Evolutionary conservation across 2,888 invertebrate species (phyloP).

Genomic region (Netelia fuscicornis): DNA sequence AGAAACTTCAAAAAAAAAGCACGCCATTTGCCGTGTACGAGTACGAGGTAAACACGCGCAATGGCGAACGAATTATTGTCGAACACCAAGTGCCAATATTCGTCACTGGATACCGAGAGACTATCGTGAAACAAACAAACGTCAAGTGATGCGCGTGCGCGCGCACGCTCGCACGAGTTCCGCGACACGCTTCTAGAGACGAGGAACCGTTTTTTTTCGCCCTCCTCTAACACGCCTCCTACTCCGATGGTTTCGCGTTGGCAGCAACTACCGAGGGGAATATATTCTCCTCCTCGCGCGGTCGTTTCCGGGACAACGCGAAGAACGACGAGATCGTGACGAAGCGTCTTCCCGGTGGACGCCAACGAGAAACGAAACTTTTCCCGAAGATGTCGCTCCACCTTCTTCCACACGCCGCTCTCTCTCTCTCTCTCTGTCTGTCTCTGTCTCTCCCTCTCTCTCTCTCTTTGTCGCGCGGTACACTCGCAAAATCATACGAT

Average conservation of each 20-base stretch:
- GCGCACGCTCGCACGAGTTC: constrained; percentile 11
- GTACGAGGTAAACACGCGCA: not conserved
- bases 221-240: constrained; percentile 1
- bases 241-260: constrained; percentile 17
- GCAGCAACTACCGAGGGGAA: constrained; percentile 41
- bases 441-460: not conserved
- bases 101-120: not conserved
- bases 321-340: constrained; percentile 33
- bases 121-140: constrained; percentile 46
- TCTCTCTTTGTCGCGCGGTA: not conserved
- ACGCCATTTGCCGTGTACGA: not conserved
- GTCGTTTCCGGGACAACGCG: constrained; percentile 60
- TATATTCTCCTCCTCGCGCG: constrained; percentile 27
- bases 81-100: not conserved
- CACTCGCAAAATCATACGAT: not conserved
- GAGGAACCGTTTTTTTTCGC: constrained; percentile 18
- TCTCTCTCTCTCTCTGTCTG: not conserved
- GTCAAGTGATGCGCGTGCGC: constrained; percentile 59
- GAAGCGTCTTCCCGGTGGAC: not conserved
- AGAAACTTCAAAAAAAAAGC: not conserved
- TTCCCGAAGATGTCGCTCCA: not conserved
- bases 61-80: not conserved
- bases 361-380: not conserved
- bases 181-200: constrained; percentile 37
- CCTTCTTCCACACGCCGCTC: not conserved